These are phyloP conservation scores for Malacosoma neustria DNA, from an alignment of 2,888 invertebrate species.

Conservation along the genomic window DNA sequence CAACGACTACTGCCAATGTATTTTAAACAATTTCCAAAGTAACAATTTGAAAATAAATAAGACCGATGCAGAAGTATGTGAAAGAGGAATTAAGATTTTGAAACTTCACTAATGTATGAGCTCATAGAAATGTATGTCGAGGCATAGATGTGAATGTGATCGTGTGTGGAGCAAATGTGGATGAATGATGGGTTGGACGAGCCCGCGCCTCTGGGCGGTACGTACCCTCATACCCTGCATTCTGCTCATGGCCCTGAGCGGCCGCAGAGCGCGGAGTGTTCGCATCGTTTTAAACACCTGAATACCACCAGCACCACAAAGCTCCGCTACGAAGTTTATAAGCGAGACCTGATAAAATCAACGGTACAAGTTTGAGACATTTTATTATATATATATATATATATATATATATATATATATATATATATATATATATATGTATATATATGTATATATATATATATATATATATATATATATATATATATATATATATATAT, in stretches of 20 bases:
- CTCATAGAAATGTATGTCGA: conserved; percentile 19
- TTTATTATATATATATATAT: no score
- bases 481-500: no score
- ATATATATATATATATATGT: no score
- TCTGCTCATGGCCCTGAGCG: conserved; percentile 98
- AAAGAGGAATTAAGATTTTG: conserved; percentile 29
- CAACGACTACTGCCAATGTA: conserved; percentile 47
- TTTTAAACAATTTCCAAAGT: conserved; percentile 41
- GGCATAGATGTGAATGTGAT: conserved; percentile 39
- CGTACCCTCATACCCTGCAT: conserved; percentile 99
- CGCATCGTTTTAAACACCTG: conserved; percentile 99
- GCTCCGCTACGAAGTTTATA: conserved; percentile 97
- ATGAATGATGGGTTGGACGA: conserved; percentile 25
- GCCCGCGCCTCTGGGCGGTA: conserved; percentile 49
- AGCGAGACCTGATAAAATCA: conserved; percentile 89
- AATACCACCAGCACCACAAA: conserved; percentile 96
- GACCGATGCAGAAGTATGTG: conserved; percentile 42
- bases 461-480: no score
- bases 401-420: no score
- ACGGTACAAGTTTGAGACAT: conserved; percentile 23
- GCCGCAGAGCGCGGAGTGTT: conserved; percentile 97
- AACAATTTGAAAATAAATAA: conserved; percentile 35
- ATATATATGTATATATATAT: no score
- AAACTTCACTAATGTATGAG: conserved; percentile 19
- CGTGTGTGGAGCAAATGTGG: conserved; percentile 28